A percentile compares a stretch with the other conserved stretches of the same genome.
Conservation (phyloP, 2,113 vertebrate species). For the Sander lucioperca region DNA sequence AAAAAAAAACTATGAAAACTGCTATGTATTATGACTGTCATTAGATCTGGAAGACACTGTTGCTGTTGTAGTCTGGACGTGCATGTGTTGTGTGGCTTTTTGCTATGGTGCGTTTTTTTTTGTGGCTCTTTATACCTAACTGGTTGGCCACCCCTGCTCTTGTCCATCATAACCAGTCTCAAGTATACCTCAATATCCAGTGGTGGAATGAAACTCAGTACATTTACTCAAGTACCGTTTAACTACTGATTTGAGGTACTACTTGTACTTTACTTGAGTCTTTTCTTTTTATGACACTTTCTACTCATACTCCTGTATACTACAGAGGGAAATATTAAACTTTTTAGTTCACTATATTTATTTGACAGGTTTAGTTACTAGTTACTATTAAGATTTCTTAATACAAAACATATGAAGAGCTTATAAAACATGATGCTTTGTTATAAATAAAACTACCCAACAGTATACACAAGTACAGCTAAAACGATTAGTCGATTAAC, state of each 20-base stretch:
- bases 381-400: not conserved
- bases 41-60: too few relatives aligned
- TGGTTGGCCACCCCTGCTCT: too few relatives aligned
- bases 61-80: too few relatives aligned
- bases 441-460: too few relatives aligned
- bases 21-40: too few relatives aligned
- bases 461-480: too few relatives aligned
- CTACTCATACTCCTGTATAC: not conserved
- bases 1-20: too few relatives aligned
- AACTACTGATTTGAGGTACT: not conserved
- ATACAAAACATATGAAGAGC: not conserved
- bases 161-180: not conserved
- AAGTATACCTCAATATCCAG: not conserved
- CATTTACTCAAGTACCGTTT: not conserved
- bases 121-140: too few relatives aligned
- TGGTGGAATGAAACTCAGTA: not conserved
- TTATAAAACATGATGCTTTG: not conserved
- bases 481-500: too few relatives aligned
- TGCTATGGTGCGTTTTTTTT: too few relatives aligned
- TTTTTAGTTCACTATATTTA: not conserved
- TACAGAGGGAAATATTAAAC: not conserved
- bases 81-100: too few relatives aligned
- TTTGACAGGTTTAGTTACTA: not conserved
- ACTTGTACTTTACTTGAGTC: not conserved
- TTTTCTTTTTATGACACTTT: not conserved